Evolutionary conservation across 2,797 vertebrate genomes (phyloP), one percentile per base, ranked within the genome.

Genomic region (Orientallactaga sibirica): DNA sequence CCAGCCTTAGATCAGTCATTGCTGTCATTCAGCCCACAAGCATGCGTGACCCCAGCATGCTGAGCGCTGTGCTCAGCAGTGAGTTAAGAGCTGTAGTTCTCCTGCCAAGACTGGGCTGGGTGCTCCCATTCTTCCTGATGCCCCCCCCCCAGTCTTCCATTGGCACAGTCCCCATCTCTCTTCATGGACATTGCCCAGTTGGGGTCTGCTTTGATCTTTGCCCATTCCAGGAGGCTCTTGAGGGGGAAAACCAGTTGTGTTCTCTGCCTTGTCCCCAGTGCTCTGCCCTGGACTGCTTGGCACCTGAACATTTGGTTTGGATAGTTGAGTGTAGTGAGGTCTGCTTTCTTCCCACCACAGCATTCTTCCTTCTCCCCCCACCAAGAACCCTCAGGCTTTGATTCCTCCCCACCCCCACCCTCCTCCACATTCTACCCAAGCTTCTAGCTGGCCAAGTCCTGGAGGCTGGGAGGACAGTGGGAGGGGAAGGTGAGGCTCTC

Each of bases 321-420:
- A n/a, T 7, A 68, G 62, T 70, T 82, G 70, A 91, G 41, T 81
- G 52, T 52, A 20, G 87, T 25, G 37, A 89, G 86, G 27, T 88
- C 79, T 92, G 90, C 75, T 61, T 83, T 86, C 66, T 67, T 3
- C 29, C 11, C 7, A 67, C 74, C 89, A 11, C 52, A 48, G 75
- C 67, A 1, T 70, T 73, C 70, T 87, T 77, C 85, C 27, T 33
- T 71, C 61, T 37, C 52, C 75, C 8, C 10, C 3, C 75, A 70
- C 70, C 77, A 81, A 76, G 89, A 92, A 83, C 84, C 93, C 71
- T 73, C n/a, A 70, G 62, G 70, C 77, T 94, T 73, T 77, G 79
- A 90, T 91, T 91, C 91, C 33, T 93, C 37, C 93, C 97, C 93
- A 94, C 86, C 95, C 97, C 96, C 96, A 92, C 88, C 98, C n/a